phyloP scores from a whole-genome alignment of 2,797 vertebrate genomes.

The Sebastes diaconus region DNA sequence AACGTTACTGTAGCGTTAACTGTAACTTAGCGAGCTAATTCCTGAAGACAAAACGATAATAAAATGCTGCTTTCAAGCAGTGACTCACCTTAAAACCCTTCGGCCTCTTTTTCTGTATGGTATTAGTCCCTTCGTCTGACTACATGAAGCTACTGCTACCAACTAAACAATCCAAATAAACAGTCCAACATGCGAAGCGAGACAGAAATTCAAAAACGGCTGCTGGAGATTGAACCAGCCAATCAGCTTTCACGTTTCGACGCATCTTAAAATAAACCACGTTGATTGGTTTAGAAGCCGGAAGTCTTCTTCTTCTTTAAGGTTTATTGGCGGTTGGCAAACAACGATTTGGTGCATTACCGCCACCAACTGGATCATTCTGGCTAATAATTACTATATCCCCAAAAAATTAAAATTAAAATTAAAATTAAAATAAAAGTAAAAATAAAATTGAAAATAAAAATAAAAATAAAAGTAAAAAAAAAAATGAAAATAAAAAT shows the following conservation, averaged over 20 bases:
- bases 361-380: too few relatives aligned
- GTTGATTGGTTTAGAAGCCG: conserved; percentile 52
- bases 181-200: background rate
- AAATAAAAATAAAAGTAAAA: too few relatives aligned
- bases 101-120: background rate
- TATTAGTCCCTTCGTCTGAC: rapidly evolving
- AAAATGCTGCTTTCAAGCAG: background rate
- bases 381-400: too few relatives aligned
- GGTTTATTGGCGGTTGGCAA: too few relatives aligned
- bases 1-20: background rate
- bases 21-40: background rate
- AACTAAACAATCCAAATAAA: conserved; percentile 11
- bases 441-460: too few relatives aligned
- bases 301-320: background rate
- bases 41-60: rapidly evolving
- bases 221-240: conserved; percentile 46
- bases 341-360: too few relatives aligned
- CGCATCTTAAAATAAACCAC: background rate
- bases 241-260: conserved; percentile 45
- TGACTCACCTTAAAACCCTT: conserved; percentile 23
- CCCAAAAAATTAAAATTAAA: too few relatives aligned
- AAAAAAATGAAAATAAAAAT: too few relatives aligned
- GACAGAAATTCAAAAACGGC: conserved; percentile 46
- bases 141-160: background rate
- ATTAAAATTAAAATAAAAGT: too few relatives aligned